These are phyloP conservation scores for Hydrophis major DNA, from an alignment of 2,797 vertebrate species.

Conservation along the genomic window DNA sequence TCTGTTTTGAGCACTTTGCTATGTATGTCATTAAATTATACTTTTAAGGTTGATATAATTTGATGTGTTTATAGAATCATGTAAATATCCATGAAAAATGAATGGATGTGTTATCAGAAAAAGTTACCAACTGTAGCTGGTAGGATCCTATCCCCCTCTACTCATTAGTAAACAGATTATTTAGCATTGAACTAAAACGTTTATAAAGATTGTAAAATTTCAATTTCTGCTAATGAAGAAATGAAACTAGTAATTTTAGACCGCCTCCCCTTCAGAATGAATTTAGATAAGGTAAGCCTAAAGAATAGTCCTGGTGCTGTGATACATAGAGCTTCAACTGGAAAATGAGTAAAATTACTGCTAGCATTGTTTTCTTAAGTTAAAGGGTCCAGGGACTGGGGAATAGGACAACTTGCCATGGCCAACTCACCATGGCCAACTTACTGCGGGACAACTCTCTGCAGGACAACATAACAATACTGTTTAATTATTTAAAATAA, in stretches of 20 bases:
- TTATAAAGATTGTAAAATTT: background rate
- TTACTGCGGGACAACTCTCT: fast-evolving
- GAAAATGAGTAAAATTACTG: background rate
- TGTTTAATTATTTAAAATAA: background rate
- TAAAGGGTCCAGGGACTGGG: background rate
- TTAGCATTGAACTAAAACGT: background rate
- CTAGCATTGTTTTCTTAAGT: background rate
- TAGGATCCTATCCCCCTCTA: background rate
- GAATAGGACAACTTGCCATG: background rate
- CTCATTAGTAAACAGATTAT: background rate
- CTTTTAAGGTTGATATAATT: background rate
- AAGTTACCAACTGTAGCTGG: background rate
- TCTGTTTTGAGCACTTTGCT: background rate
- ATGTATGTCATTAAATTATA: background rate
- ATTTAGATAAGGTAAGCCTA: background rate
- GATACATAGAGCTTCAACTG: background rate
- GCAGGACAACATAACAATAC: background rate
- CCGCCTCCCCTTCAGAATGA: background rate
- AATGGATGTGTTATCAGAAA: background rate
- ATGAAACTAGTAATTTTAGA: background rate
- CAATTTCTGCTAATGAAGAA: background rate
- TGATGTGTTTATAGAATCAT: background rate
- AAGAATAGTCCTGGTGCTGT: background rate
- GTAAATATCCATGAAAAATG: background rate
- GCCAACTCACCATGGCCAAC: background rate